These are phyloP conservation scores for Pipistrellus nathusii DNA, from an alignment of 2,797 vertebrate genomes.

Conservation along the genomic window DNA sequence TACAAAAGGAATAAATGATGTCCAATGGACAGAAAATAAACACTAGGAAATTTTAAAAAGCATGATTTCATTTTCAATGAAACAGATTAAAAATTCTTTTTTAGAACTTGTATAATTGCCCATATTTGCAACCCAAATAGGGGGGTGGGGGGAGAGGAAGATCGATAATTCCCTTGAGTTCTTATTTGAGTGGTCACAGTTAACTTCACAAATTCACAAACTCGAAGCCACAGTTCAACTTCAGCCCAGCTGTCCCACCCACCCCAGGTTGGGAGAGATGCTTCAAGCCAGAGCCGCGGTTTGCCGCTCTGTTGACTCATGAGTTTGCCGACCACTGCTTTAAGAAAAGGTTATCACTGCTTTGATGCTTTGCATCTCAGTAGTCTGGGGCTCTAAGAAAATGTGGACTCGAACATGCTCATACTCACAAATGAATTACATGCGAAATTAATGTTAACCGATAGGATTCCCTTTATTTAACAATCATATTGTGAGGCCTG, in stretches of 20 bases:
- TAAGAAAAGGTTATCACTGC: neutral
- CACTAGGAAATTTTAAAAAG: neutral
- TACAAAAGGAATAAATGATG: neutral
- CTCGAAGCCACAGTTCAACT: neutral
- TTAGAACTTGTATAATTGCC: neutral
- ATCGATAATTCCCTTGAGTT: neutral
- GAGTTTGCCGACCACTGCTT: too few species aligned
- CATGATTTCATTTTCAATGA: constrained; percentile 36
- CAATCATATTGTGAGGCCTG: neutral
- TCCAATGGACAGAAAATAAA: neutral
- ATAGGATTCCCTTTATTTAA: neutral
- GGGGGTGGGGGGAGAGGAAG: too few species aligned
- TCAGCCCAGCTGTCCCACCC: accelerated
- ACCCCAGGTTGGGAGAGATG: accelerated
- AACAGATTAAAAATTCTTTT: neutral
- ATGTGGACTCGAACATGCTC: neutral
- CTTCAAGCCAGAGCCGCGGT: neutral
- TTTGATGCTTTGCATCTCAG: neutral
- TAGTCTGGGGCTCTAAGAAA: neutral
- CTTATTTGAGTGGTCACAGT: neutral
- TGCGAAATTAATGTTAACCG: neutral
- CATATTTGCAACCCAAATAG: constrained; percentile 17
- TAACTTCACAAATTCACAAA: neutral
- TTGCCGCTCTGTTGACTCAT: too few species aligned
- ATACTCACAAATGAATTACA: neutral